Evolutionary conservation across 2,797 vertebrate species (phyloP).

Genomic region (Sardinella longiceps): DNA sequence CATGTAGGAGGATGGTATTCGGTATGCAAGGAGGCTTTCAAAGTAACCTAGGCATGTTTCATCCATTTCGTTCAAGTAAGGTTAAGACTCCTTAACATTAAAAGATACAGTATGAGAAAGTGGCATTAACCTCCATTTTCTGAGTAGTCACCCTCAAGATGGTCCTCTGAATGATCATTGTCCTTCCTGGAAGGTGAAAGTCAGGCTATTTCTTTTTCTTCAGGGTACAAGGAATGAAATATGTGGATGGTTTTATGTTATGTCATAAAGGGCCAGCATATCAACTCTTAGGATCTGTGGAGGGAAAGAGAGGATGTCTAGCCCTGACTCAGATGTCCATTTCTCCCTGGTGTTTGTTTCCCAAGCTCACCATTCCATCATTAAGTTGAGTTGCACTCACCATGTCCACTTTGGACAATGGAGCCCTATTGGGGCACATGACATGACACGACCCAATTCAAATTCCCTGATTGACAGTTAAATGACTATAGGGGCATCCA

Average conservation of each 20-base stretch:
- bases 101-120: not conserved
- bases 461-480: not conserved
- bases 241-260: conserved; percentile 17
- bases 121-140: conserved; percentile 12
- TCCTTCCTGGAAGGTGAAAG: not conserved
- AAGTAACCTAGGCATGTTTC: not conserved
- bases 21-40: not conserved
- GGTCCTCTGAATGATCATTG: not conserved
- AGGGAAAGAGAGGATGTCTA: not conserved
- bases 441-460: not conserved
- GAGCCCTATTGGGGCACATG: not conserved
- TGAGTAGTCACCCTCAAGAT: not conserved
- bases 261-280: not conserved
- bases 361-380: not conserved
- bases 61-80: not conserved
- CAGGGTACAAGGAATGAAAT: not conserved
- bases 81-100: not conserved
- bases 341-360: not conserved
- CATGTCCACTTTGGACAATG: not conserved
- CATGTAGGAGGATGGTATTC: not conserved
- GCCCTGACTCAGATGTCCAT: not conserved
- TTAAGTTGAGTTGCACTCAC: not conserved
- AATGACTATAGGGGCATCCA: not conserved
- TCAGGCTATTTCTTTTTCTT: not conserved
- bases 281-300: not conserved